Evolutionary conservation across 2,113 vertebrate genomes (phyloP).

Genomic region (Tragelaphus scriptus): DNA sequence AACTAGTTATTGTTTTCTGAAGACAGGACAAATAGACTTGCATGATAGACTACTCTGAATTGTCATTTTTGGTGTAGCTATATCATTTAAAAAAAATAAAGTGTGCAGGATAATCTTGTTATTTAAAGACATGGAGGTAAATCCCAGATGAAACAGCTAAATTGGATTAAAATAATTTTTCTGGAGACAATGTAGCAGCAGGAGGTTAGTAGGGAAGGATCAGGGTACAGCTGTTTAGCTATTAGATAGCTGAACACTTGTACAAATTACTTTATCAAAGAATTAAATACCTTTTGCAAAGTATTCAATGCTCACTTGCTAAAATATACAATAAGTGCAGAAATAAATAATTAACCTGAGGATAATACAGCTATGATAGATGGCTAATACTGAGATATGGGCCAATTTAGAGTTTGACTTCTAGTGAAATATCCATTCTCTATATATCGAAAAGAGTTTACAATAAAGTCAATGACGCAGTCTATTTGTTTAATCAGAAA

Average conservation of each 20-base stretch:
- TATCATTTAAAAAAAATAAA: neutral
- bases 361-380: neutral
- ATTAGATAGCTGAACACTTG: neutral
- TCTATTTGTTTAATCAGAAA: neutral
- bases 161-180: neutral
- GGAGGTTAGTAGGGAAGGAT: neutral
- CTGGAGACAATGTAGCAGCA: neutral
- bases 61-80: neutral
- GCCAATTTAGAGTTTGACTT: neutral
- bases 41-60: neutral
- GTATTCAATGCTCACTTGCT: neutral
- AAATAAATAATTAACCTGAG: neutral
- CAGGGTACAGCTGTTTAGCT: neutral
- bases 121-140: neutral
- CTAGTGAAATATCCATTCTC: neutral
- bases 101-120: neutral
- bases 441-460: neutral
- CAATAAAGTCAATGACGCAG: neutral
- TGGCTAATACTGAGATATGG: neutral
- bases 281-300: neutral
- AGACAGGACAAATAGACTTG: neutral
- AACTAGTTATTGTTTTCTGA: conserved; percentile 46
- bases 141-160: neutral
- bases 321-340: neutral
- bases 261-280: neutral